These are phyloP conservation scores for Acanthoscelides obtectus DNA, from an alignment of 2,888 invertebrate genomes.

Conservation along the genomic window DNA sequence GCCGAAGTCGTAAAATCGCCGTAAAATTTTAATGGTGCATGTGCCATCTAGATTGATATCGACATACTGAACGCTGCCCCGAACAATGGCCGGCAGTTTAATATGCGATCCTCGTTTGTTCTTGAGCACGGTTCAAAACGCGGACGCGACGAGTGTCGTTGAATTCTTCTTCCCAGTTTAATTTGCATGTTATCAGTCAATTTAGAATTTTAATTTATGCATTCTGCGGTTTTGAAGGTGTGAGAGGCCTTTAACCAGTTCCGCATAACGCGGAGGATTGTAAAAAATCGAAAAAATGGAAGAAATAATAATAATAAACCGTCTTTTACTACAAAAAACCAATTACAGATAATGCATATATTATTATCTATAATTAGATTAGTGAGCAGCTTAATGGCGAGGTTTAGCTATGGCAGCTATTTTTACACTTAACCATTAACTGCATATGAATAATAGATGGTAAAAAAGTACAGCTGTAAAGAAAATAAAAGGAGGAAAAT, in stretches of 20 bases:
- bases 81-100: neutral
- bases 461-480: too few relatives aligned
- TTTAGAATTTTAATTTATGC: neutral
- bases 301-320: too few relatives aligned
- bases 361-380: too few relatives aligned
- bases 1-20: neutral
- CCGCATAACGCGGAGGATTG: too few relatives aligned
- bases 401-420: too few relatives aligned
- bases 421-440: too few relatives aligned
- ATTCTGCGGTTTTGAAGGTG: neutral
- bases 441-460: too few relatives aligned
- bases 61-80: neutral
- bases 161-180: neutral
- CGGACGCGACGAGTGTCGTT: neutral
- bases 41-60: neutral
- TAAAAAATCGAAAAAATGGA: too few relatives aligned
- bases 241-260: neutral
- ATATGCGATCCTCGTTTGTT: neutral
- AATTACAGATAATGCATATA: too few relatives aligned
- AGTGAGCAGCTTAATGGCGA: too few relatives aligned
- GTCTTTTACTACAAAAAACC: too few relatives aligned
- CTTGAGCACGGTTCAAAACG: neutral
- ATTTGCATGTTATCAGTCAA: neutral
- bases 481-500: too few relatives aligned
- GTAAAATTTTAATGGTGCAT: neutral